Percentiles rank a stretch among this genome's conserved stretches.
phyloP scores from a whole-genome alignment of 2,797 vertebrate genomes.

The Chloroceryle inda region DNA sequence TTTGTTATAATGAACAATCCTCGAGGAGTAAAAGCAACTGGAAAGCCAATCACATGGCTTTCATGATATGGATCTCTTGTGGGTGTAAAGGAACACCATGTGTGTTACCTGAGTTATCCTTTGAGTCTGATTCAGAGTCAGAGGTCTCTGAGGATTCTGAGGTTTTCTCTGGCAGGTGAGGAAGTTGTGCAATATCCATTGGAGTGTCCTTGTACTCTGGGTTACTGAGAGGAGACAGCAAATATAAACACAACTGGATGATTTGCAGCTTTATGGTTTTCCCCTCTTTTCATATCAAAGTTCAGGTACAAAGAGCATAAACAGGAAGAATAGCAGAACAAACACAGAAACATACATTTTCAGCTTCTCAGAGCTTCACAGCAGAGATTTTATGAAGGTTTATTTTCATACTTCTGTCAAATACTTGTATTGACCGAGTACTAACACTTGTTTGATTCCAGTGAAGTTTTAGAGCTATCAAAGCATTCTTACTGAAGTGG shows the following conservation, averaged over 20 bases:
- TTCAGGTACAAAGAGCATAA: constrained; percentile 53
- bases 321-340: constrained; percentile 39
- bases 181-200: constrained; percentile 96
- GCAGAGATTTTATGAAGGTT: constrained; percentile 46
- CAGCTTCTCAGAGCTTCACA: not conserved
- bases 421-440: constrained; percentile 33
- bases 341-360: constrained; percentile 24
- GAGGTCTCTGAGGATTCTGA: constrained; percentile 96
- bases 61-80: not conserved
- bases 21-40: not conserved
- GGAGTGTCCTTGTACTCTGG: constrained; percentile 96
- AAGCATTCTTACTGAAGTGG: constrained; percentile 70
- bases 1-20: not conserved
- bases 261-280: constrained; percentile 32
- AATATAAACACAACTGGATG: constrained; percentile 30
- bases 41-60: not conserved
- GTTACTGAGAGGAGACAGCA: constrained; percentile 83
- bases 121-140: constrained; percentile 97
- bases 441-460: constrained; percentile 22
- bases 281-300: constrained; percentile 11
- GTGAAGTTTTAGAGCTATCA: constrained; percentile 47
- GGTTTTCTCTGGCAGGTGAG: constrained; percentile 95
- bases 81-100: not conserved
- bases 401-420: constrained; percentile 41
- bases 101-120: constrained; percentile 95